These are phyloP conservation scores for Drosophila jambulina DNA, from an alignment of 1,140 invertebrate genomes.

Conservation along the genomic window DNA sequence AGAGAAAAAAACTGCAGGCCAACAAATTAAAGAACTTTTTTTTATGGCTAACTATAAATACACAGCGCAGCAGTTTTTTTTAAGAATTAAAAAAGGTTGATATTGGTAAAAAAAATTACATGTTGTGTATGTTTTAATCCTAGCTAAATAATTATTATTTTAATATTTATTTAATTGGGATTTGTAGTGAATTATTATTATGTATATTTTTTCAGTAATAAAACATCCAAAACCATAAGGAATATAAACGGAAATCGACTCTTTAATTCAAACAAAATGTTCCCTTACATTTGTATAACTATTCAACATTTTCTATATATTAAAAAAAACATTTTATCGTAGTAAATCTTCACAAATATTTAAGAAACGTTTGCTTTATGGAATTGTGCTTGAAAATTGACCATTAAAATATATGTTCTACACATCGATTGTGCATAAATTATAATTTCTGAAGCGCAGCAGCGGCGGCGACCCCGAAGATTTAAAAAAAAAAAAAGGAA, in stretches of 20 bases:
- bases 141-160: background rate
- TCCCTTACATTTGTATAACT: background rate
- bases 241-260: background rate
- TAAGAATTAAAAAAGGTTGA: background rate
- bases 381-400: slow-evolving; percentile 10
- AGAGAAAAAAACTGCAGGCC: slow-evolving; percentile 37
- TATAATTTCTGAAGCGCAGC: slow-evolving; percentile 46
- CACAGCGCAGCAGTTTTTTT: background rate
- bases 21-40: slow-evolving; percentile 19
- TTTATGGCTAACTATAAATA: slow-evolving; percentile 8
- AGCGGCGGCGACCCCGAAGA: slow-evolving; percentile 29
- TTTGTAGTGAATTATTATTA: background rate
- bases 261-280: background rate
- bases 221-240: background rate
- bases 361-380: background rate
- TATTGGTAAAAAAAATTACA: background rate
- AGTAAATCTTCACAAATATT: background rate
- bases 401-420: slow-evolving; percentile 27
- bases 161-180: background rate
- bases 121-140: background rate
- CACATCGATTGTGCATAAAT: slow-evolving; percentile 52
- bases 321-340: background rate
- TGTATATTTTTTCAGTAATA: too few relatives aligned
- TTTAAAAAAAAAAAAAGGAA: slow-evolving; percentile 20
- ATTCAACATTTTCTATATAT: background rate